These are phyloP conservation scores for Poecilia gillii DNA, from an alignment of 2,797 vertebrate genomes.

Conservation along the genomic window DNA sequence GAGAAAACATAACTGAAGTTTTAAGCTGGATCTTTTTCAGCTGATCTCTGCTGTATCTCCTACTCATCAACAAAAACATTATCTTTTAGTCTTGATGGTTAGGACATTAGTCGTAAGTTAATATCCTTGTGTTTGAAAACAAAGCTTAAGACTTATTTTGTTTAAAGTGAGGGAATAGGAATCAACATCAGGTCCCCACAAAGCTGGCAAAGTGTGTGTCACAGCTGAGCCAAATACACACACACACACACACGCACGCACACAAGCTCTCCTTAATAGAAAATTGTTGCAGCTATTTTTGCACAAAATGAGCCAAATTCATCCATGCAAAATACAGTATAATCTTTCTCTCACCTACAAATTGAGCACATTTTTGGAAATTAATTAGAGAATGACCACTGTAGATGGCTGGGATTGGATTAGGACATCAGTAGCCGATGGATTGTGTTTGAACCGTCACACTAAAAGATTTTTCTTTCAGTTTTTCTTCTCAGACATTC, in stretches of 20 bases:
- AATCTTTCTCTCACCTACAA: neutral
- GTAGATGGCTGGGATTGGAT: neutral
- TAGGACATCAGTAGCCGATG: neutral
- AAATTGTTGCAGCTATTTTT: neutral
- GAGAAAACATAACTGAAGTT: neutral
- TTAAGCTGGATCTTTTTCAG: neutral
- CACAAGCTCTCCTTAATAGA: neutral
- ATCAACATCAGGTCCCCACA: neutral
- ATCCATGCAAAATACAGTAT: neutral
- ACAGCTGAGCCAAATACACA: neutral
- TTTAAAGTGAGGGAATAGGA: neutral
- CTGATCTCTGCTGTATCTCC: neutral
- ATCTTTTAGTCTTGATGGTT: neutral
- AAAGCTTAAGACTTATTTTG: neutral
- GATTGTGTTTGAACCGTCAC: neutral
- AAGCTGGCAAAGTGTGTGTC: neutral
- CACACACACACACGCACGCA: neutral
- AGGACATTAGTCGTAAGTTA: neutral
- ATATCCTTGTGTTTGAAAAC: neutral
- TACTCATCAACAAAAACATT: neutral
- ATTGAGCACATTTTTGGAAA: neutral
- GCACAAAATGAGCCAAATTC: neutral
- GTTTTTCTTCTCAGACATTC: neutral
- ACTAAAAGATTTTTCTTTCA: neutral
- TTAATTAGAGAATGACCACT: neutral